Evolutionary conservation across 2,888 invertebrate species (phyloP), one percentile per base, ranked within the genome.

Genomic region (Agrochola lychnidis): DNA sequence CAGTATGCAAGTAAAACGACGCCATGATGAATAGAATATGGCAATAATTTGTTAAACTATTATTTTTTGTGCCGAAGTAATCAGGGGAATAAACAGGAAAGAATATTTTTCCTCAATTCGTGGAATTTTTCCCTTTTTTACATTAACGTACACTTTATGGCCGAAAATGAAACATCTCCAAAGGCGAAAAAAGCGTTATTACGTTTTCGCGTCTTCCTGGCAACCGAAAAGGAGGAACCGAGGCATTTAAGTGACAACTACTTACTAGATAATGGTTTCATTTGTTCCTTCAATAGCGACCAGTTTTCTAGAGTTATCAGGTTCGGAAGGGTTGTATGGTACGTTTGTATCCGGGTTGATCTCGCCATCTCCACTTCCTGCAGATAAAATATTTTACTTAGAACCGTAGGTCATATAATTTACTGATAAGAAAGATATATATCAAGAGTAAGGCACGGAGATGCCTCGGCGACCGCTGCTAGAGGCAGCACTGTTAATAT

Each of bases 211-310:
- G 5, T n/a, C 0, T 68, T 36, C 36, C 9, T 36, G 9, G 30
- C 6, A 68, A 6, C 16, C 10, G 10, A 16, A 16, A n/a, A 53
- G 53, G 5, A 70, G 19, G 5, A 72, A 22, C 1, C 10, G 30
- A 30, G 1, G 9, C 0, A 53, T 36, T 51, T 53, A 42, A 45
- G 9, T 19, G 51, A 25, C n/a, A 62, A 40, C 4, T 48, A 73
- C 90, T 90, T 90, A 95, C 95, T 89, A 83, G 14, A 95, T 89
- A 14, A 87, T 79, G 10, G 89, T 88, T 69, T 91, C 88, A 1
- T 78, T 72, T 71, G 92, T 88, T 72, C 94, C 95, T 83, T 94
- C 95, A 7, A 91, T 84, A 2, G 91, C 91, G 25, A 90, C 84
- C 56, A 93, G 72, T 56, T 89, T 89, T 48, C 83, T 87, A 0